A percentile compares a stretch with the other conserved stretches of the same genome.
Conservation (phyloP, 2,888 invertebrate genomes). For the Erynnis tages region DNA sequence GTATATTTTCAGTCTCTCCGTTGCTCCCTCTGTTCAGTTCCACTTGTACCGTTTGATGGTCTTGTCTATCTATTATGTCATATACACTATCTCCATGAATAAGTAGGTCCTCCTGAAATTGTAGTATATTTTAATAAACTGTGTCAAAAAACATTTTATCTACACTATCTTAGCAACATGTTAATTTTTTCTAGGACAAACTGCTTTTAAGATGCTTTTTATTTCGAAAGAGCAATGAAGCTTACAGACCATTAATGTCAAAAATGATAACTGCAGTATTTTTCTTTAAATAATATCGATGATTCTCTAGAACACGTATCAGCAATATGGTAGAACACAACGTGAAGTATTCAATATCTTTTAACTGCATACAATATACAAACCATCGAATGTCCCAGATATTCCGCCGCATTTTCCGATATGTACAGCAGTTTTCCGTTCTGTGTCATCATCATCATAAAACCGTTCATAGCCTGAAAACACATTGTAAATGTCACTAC, state of each 20-base stretch:
- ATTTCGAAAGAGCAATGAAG: too few species aligned
- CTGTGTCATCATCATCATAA: conserved; percentile 99
- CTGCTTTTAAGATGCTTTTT: too few species aligned
- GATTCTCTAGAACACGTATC: too few species aligned
- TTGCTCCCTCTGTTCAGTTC: conserved; percentile 87
- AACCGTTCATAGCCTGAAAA: conserved; percentile 96
- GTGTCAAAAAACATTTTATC: too few species aligned
- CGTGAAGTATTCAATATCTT: too few species aligned
- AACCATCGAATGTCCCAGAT: conserved; percentile 99
- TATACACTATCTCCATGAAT: conserved; percentile 99
- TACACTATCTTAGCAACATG: too few species aligned
- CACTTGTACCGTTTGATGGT: conserved; percentile 97
- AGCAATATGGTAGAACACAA: too few species aligned
- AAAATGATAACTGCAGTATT: too few species aligned
- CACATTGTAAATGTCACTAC: conserved; percentile 53
- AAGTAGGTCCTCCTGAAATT: conserved; percentile 95
- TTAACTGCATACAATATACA: too few species aligned
- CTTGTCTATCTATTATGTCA: conserved; percentile 99
- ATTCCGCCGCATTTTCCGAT: conserved; percentile 99
- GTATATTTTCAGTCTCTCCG: conserved; percentile 79
- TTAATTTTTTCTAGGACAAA: too few species aligned
- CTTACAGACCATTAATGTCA: too few species aligned
- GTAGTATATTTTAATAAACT: neutral
- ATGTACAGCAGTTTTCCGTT: conserved; percentile 99
- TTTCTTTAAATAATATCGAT: too few species aligned